Percentiles rank a stretch among this genome's conserved stretches.
These are phyloP conservation scores for Bilobella aurantiaca DNA, from an alignment of 1,140 invertebrate species.

Conservation along the genomic window DNA sequence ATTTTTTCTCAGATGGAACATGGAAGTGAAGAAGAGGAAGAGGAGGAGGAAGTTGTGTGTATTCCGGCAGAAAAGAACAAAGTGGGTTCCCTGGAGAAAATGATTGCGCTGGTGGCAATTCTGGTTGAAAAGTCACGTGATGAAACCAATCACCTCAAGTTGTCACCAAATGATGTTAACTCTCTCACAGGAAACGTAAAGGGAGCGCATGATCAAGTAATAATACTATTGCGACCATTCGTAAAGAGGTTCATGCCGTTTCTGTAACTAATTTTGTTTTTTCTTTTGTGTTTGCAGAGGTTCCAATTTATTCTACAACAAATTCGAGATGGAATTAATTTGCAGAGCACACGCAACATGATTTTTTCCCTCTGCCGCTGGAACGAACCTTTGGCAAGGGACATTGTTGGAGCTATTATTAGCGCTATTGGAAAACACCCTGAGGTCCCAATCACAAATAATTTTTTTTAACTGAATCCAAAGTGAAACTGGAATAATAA, in stretches of 20 bases:
- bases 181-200: conserved; percentile 58
- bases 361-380: conserved; percentile 82
- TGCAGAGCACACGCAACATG: conserved; percentile 79
- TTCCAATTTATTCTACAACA: conserved; percentile 90
- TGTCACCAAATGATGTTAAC: conserved; percentile 66
- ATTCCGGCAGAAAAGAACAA: conserved; percentile 61
- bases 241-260: too few relatives aligned
- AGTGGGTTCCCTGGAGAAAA: conserved; percentile 85
- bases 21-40: conserved; percentile 65
- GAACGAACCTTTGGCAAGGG: conserved; percentile 73
- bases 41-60: conserved; percentile 57
- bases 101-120: conserved; percentile 79
- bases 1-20: conserved; percentile 22
- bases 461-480: neutral
- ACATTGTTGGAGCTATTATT: conserved; percentile 78
- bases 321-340: conserved; percentile 82
- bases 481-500: neutral
- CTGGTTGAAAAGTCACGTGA: conserved; percentile 78
- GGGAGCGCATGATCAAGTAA: neutral
- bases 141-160: conserved; percentile 58
- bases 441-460: conserved; percentile 51
- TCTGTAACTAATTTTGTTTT: conserved; percentile 8
- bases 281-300: conserved; percentile 45
- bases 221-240: conserved; percentile 8
- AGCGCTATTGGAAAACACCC: conserved; percentile 77